Evolutionary conservation across 2,888 invertebrate species (phyloP), one percentile per base, ranked within the genome.

Genomic region (Pseudococcus viburni): DNA sequence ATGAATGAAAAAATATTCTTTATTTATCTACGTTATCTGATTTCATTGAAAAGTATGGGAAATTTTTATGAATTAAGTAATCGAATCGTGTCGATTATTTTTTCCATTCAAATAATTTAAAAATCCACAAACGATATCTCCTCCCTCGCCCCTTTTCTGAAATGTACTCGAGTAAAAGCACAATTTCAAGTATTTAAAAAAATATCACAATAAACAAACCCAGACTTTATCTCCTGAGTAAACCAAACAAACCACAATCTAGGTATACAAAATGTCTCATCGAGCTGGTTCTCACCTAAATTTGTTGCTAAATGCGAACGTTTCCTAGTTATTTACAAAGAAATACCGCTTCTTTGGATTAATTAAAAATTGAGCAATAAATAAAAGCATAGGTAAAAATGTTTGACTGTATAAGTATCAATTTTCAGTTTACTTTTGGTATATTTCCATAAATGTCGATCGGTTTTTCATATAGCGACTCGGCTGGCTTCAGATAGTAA

Each of bases 361-460:
- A 77, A 77, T 77, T 77, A 77, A 77, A 77, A 77, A 77, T 77
- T 77, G 77, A 42, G 77, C 42, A 77, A 77, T 77, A 77, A 77
- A 77, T 77, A 42, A 77, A 42, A 77, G 77, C 77, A 77, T 77
- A 77, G 77, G 77, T 68, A 55, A 77, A 77, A 77, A 77, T 77
- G 77, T 77, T 77, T 77, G 77, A 39, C 77, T 77, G 39, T 77
- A 77, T 39, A 77, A 77, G 77, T 77, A 77, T 77, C 77, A 77
- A 77, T 77, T 77, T 77, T 77, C 77, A 77, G 77, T 77, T 77
- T 77, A 77, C 42, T 77, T 42, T 77, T 77, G 26, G 77, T 42
- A 39, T 77, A 77, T 77, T 77, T 77, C 77, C 77, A 77, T 77
- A 42, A 77, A 77, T 77, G 77, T 77, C 42, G 77, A 77, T 77